Conservation (phyloP, 2,888 invertebrate genomes). For the Cantharis nigra region DNA sequence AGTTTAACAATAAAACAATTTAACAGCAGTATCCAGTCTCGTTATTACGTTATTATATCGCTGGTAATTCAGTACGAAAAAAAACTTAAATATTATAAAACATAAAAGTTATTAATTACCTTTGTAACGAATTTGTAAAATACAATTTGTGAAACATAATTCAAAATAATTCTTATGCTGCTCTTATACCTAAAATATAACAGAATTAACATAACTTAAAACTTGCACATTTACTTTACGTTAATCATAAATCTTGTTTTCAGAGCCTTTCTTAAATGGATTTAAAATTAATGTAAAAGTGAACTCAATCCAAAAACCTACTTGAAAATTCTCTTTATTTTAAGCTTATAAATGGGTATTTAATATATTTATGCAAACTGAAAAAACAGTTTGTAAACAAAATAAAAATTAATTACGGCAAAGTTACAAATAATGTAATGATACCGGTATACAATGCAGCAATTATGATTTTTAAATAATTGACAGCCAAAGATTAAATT, state of each 20-base stretch:
- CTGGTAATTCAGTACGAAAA: too few relatives aligned
- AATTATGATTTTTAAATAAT: not conserved
- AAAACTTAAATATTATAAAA: not conserved
- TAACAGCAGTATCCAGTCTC: too few relatives aligned
- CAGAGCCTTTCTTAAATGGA: not conserved
- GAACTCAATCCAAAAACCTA: not conserved
- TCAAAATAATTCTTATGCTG: not conserved
- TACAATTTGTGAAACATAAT: not conserved
- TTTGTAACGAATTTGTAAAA: not conserved
- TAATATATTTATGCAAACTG: not conserved
- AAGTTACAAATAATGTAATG: not conserved
- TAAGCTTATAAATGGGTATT: conserved; percentile 3
- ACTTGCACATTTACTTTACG: not conserved
- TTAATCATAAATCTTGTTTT: conserved; percentile 4
- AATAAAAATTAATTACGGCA: not conserved
- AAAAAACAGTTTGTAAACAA: not conserved
- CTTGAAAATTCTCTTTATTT: conserved; percentile 9
- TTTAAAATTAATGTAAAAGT: conserved; percentile 12
- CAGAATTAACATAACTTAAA: not conserved
- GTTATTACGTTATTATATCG: too few relatives aligned
- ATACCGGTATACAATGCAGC: not conserved
- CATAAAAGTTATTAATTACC: not conserved
- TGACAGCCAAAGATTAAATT: not conserved
- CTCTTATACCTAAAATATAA: not conserved
- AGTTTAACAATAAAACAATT: too few relatives aligned